Evolutionary conservation across 2,113 vertebrate genomes (phyloP), one percentile per base, ranked within the genome.

Genomic region (Ptilonorhynchus violaceus): DNA sequence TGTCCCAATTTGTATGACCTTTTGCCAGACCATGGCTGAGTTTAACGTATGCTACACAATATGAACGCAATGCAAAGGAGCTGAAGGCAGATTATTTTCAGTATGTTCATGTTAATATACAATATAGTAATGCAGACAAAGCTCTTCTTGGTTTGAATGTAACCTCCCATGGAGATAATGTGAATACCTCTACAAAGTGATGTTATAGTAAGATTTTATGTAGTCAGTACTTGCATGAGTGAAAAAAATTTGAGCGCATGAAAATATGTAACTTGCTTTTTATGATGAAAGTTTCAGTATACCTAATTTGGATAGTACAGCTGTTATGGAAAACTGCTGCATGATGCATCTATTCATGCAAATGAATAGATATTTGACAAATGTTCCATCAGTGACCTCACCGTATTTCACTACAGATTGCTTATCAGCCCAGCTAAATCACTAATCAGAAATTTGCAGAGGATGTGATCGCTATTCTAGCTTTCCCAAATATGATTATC

Each of bases 371-470:
- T 62, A 66, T 92, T 83, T 81, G 70, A 88, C 88, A 90, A 82
- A 92, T 92, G 79, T 90, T 93, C 53, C 91, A 92, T 35, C 49
- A 85, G 85, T 58, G 70, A 88, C 41, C 33, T 75, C 33, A 69
- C 46, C 19, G 10, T 46, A 91, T 95, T 97, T 96, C 84, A 90
- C 72, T 88, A 86, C 7, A 56, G 68, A 89, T 13, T 90, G 58
- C 41, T 89, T 94, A 92, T 85, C 79, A 91, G 44, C 41, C 35
- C 31, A 80, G 89, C 49, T 79, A 88, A 95, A 60, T 37, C 55
- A 85, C 56, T 88, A 91, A 94, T 83, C 92, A 96, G 72, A 95
- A 96, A 88, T 83, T 69, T 30, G 55, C 72, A 91, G 72, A 74
- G 77, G 84, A 95, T 88, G 92, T 10, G 33, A 69, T 6, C 81